Evolutionary conservation across 2,888 invertebrate genomes (phyloP).

Genomic region (Thyatira batis): DNA sequence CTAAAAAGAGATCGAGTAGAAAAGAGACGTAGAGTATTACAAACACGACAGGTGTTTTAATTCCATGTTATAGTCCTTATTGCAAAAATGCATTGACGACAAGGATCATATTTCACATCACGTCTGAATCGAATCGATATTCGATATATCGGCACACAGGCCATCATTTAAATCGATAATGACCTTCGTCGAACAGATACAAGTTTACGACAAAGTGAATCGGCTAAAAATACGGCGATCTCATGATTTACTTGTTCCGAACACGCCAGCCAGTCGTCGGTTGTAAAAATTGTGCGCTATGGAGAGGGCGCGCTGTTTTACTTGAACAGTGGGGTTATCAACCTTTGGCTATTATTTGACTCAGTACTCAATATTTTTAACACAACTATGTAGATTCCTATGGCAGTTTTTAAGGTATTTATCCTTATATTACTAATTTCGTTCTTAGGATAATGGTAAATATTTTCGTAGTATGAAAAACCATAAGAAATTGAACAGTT

Average conservation of each 20-base stretch:
- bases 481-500: slow-evolving; percentile 12
- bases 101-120: not conserved
- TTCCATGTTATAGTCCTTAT: too few relatives aligned
- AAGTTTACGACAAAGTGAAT: slow-evolving; percentile 53
- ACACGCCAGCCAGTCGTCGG: slow-evolving; percentile 46
- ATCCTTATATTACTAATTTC: slow-evolving; percentile 11
- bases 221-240: slow-evolving; percentile 56
- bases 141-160: not conserved
- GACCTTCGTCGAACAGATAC: slow-evolving; percentile 48
- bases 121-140: not conserved
- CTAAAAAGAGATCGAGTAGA: not conserved
- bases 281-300: slow-evolving; percentile 55
- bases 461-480: slow-evolving; percentile 12
- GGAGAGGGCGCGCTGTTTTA: slow-evolving; percentile 19
- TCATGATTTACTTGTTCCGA: slow-evolving; percentile 51
- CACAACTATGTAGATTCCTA: too few relatives aligned
- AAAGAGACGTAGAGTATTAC: too few relatives aligned
- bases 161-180: slow-evolving; percentile 25
- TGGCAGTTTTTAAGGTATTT: slow-evolving; percentile 8
- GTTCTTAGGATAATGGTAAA: slow-evolving; percentile 8
- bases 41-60: too few relatives aligned
- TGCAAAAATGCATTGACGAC: not conserved
- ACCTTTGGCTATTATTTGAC: slow-evolving; percentile 30
- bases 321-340: slow-evolving; percentile 23
- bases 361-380: too few relatives aligned